phyloP scores from a whole-genome alignment of 1,140 invertebrate species.

The Stegodyphus dumicola region DNA sequence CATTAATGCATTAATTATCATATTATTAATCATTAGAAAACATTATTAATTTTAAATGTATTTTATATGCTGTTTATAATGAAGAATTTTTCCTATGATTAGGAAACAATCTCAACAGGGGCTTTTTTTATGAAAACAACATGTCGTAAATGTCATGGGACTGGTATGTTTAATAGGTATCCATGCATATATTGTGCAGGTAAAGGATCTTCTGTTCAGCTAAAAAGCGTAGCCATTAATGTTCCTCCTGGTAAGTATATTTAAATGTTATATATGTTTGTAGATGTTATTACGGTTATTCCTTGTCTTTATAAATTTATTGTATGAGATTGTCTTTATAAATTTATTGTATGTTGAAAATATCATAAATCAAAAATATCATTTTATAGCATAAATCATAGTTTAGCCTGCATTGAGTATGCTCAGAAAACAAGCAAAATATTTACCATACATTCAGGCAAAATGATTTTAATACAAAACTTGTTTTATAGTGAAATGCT shows the following conservation, averaged over 20 bases:
- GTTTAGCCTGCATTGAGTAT: background rate
- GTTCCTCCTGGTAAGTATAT: conserved; percentile 85
- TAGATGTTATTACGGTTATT: background rate
- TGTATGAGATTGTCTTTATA: background rate
- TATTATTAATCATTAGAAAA: no score
- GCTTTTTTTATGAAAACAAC: conserved; percentile 98
- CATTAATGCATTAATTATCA: no score
- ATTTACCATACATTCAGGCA: no score
- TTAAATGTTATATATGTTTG: background rate
- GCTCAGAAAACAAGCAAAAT: no score
- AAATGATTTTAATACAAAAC: no score
- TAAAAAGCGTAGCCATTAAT: conserved; percentile 88
- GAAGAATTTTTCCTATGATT: background rate
- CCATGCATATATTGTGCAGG: conserved; percentile 94
- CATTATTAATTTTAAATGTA: no score
- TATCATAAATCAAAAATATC: background rate
- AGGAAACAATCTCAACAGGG: conserved; percentile 75
- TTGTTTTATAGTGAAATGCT: no score
- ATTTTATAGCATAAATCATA: background rate
- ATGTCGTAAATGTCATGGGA: conserved; percentile 92
- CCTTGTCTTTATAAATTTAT: background rate
- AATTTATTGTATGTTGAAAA: background rate
- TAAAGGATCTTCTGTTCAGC: conserved; percentile 90
- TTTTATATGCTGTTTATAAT: no score
- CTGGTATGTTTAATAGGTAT: conserved; percentile 85